These are phyloP conservation scores for Drosophila persimilis DNA, from an alignment of 1,140 invertebrate genomes.

Conservation along the genomic window DNA sequence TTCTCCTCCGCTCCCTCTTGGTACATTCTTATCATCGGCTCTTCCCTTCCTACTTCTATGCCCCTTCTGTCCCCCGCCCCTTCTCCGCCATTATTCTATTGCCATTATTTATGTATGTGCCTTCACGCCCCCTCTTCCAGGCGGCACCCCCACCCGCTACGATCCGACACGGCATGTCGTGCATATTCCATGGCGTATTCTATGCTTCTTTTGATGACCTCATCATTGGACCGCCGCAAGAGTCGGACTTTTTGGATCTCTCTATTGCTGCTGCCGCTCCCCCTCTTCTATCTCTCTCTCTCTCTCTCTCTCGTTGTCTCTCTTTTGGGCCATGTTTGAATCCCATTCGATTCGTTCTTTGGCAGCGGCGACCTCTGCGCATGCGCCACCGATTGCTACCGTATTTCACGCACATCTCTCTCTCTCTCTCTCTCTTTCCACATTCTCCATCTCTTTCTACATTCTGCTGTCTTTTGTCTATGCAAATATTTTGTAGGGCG, in stretches of 20 bases:
- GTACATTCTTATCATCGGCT: constrained; percentile 37
- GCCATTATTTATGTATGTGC: constrained; percentile 53
- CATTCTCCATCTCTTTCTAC: constrained; percentile 29
- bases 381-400: constrained; percentile 66
- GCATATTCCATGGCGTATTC: too few relatives aligned
- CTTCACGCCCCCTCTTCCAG: too few relatives aligned
- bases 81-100: too few relatives aligned
- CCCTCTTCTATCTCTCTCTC: background rate
- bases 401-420: constrained; percentile 29
- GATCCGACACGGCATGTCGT: too few relatives aligned
- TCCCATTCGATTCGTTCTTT: constrained; percentile 52
- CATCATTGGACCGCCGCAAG: too few relatives aligned
- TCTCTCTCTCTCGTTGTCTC: too few relatives aligned
- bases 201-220: too few relatives aligned
- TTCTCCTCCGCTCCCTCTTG: constrained; percentile 10
- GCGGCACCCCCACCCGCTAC: too few relatives aligned
- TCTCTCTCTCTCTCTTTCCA: constrained; percentile 18
- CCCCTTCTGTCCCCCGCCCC: background rate
- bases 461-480: constrained; percentile 34
- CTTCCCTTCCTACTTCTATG: too few relatives aligned
- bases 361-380: constrained; percentile 38
- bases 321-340: constrained; percentile 17
- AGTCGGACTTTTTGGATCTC: too few relatives aligned
- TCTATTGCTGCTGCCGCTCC: too few relatives aligned
- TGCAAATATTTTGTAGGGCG: constrained; percentile 51